Base-by-base conservation (phyloP, 2,888 invertebrate genomes). In the Chrysomela aeneicollis region DNA sequence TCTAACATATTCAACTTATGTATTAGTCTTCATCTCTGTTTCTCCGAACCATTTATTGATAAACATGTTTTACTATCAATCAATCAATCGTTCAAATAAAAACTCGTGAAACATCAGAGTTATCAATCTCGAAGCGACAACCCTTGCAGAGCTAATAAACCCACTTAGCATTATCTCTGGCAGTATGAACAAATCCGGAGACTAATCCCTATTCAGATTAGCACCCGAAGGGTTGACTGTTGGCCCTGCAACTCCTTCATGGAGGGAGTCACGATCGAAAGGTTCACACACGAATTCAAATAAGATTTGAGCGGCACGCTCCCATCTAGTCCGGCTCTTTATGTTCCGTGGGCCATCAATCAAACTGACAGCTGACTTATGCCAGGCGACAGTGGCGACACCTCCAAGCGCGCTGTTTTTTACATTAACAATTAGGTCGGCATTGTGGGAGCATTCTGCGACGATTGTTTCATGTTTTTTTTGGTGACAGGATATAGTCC, bases 361-460 rank as follows among this genome's bases (percentile, higher is more conserved):
- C 73, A 73, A 64, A 64, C 26, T 70, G 73, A 73, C 73, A 70
- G 52, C 54, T 53, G 70, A 71, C 73, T 70, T 70, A 73, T 71
- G 73, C 71, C 71, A 53, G 67, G 59, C 61, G 47, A 61, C 55
- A 53, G 66, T 68, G 65, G 59, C 62, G 63, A 70, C 68, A 65
- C 67, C 67, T 70, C 68, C 61, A 57, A 52, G 59, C 58, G 54
- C 63, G 63, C 61, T 67, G 66, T 71, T 72, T 70, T 71, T 59
- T 59, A 59, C 62, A 62, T 62, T 66, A 46, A 54, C 61, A 66
- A 66, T 66, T 66, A 66, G 59, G 30, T 54, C 22, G 30, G 55
- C 35, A 62, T 66, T 66, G 66, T 66, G 22, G 42, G 42, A 15
- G 42, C 10, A 42, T n/a, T 42, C 2, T 12, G 42, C 15, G 42